A percentile compares a stretch with the other conserved stretches of the same genome.
phyloP scores from a whole-genome alignment of 2,888 invertebrate species.

The Rhingia campestris region DNA sequence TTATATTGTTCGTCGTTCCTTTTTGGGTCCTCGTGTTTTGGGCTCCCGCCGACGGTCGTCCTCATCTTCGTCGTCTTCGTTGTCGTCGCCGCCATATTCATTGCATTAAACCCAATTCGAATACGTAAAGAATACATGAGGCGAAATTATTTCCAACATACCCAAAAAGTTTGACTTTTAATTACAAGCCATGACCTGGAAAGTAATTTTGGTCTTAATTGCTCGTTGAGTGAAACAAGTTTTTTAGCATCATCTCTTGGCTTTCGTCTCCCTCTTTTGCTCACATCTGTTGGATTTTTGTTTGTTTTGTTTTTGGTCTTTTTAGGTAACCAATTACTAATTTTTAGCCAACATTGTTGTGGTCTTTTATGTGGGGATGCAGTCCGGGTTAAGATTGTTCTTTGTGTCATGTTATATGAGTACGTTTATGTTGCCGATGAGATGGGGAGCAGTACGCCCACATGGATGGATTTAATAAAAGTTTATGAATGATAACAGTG shows the following conservation, averaged over 20 bases:
- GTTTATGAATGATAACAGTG: conserved; percentile 65
- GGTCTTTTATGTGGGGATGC: conserved; percentile 66
- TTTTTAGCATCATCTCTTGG: conserved; percentile 68
- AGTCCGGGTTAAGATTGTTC: conserved; percentile 26
- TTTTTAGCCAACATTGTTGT: conserved; percentile 71
- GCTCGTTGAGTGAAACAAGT: conserved; percentile 76
- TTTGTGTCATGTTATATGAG: not conserved
- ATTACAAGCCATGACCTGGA: conserved; percentile 76
- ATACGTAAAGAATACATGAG: conserved; percentile 72
- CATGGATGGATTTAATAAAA: conserved; percentile 69
- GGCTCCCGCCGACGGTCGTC: conserved; percentile 6
- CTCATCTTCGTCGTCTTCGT: conserved; percentile 3
- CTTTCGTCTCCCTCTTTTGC: conserved; percentile 52
- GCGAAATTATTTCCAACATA: conserved; percentile 73
- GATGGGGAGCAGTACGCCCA: conserved; percentile 24
- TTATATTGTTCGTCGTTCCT: conserved; percentile 45
- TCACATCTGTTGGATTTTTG: conserved; percentile 9
- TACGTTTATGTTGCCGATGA: not conserved
- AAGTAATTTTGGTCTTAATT: conserved; percentile 76
- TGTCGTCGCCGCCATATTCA: conserved; percentile 47
- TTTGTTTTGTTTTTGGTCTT: conserved; percentile 42
- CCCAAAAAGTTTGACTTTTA: conserved; percentile 75
- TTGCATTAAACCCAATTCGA: conserved; percentile 60
- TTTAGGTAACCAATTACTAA: conserved; percentile 74
- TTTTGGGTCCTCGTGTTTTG: conserved; percentile 46